Evolutionary conservation across 2,113 vertebrate species (phyloP), one percentile per base, ranked within the genome.

Genomic region (Lepus americanus): DNA sequence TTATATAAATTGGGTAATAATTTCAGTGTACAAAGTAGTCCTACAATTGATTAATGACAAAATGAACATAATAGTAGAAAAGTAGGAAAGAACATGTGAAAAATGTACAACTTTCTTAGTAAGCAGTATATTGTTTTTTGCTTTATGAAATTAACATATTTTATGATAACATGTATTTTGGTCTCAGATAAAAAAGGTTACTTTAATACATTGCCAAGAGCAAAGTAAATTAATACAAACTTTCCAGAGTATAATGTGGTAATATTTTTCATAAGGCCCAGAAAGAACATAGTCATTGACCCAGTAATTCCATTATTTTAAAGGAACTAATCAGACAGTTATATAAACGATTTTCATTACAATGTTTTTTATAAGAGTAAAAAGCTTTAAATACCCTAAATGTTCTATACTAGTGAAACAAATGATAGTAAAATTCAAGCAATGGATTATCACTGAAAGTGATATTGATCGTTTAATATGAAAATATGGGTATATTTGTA

Each of bases 341-440:
- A 70, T 94, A 95, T 74, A 94, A 92, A 79, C 0, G 7, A 83
- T 92, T 97, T 97, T 95, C 82, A 95, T 96, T 89, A 90, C 39
- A 86, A 66, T 79, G 10, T 85, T 92, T 27, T 81, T 94, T 74
- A 72, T 66, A 70, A 63, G 39, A 78, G 44, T 70, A 53, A 61
- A 93, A 89, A 44, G 2, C n/a, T 74, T 63, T 69, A 92, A 96
- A 80, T 1, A 86, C 55, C 4, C 25, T 91, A 31, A 82, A 67
- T 59, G 8, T 84, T 14, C 22, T 69, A 84, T 9, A 95, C 6
- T 51, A 92, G 27, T 73, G 14, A 84, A 93, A 86, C 12, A 94
- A n/a, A 51, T 82, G 13, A 44, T 61, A 78, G 31, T 31, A 77
- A 81, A 84, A 64, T 87, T 81, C 22, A 77, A 64, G n/a, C 1